These are phyloP conservation scores for Toxotes jaculatrix DNA, from an alignment of 2,113 vertebrate genomes.

Conservation along the genomic window DNA sequence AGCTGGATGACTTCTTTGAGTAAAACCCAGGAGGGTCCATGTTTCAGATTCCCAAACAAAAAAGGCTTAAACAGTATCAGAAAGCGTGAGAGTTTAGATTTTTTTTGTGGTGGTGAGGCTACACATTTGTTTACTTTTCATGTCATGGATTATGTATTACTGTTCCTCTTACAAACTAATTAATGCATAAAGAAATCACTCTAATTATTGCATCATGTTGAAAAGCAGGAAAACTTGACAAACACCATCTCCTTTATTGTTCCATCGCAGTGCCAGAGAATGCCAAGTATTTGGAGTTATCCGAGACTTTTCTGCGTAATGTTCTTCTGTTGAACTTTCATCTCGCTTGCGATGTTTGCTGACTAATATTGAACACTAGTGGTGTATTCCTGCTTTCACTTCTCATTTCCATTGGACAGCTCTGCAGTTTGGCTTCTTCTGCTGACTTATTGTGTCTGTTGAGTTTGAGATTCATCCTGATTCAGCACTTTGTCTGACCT, in stretches of 20 bases:
- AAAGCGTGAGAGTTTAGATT: not conserved
- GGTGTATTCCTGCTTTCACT: slow-evolving; percentile 41
- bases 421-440: slow-evolving; percentile 7
- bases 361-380: not conserved
- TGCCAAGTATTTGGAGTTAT: not conserved
- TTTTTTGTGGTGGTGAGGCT: not conserved
- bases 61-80: not conserved
- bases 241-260: not conserved
- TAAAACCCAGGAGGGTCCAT: not conserved
- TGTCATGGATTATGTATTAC: not conserved
- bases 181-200: not conserved
- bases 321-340: not conserved
- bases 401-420: slow-evolving; percentile 44
- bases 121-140: not conserved
- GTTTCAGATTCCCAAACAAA: not conserved
- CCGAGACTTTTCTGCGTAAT: not conserved
- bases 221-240: not conserved
- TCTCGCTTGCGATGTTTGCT: slow-evolving; percentile 13
- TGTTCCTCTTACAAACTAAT: not conserved
- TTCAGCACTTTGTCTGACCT: slow-evolving; percentile 18
- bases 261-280: not conserved
- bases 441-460: slow-evolving; percentile 31
- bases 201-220: not conserved
- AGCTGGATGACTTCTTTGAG: not conserved
- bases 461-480: slow-evolving; percentile 11